Base-by-base conservation (phyloP, 2,888 invertebrate genomes). In the Drosophila borborema region DNA sequence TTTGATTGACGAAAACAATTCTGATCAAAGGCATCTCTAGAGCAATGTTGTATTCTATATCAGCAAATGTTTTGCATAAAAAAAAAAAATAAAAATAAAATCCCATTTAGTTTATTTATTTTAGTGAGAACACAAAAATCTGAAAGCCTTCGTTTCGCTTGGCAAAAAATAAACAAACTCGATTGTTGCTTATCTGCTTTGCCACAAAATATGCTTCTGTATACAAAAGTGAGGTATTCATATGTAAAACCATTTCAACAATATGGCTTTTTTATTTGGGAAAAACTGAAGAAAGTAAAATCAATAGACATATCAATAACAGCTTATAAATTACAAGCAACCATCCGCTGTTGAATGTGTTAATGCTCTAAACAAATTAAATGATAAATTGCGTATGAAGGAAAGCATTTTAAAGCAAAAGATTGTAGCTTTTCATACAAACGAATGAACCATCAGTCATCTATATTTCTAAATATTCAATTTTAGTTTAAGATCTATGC, bases 221-320 rank as follows among this genome's bases (percentile, higher is more conserved):
- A 77, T 56, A 77, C 77, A 77, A 77, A 46, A n/a, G 20, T 34
- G 6, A 20, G 38, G 54, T 64, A 77, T 77, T 77, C 65, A 76
- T 74, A 51, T 48, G 43, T 49, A 41, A 51, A 51, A 28, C n/a
- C 46, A 31, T 65, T 54, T 14, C 12, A 60, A 55, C 23, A 10
- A 45, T 49, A 48, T 23, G 40, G 38, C 18, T 43, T n/a, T 31
- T 41, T 14, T 51, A 36, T 54, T 36, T 58, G 41, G 64, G 64
- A 58, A 12, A 7, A 14, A n/a, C 14, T 12, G 4, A 38, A 41
- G 55, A 16, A 56, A 66, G 18, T 69, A 18, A 10, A 14, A 56
- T 56, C 70, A 18, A 48, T 40, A 36, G 12, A 46, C 55, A 55
- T 45, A 40, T 51, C 49, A 55, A 43, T 60, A 10, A 49, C 38